Evolutionary conservation across 35 echinoderm and acorn worm genomes (phyloP).

Genomic region (Lytechinus pictus): DNA sequence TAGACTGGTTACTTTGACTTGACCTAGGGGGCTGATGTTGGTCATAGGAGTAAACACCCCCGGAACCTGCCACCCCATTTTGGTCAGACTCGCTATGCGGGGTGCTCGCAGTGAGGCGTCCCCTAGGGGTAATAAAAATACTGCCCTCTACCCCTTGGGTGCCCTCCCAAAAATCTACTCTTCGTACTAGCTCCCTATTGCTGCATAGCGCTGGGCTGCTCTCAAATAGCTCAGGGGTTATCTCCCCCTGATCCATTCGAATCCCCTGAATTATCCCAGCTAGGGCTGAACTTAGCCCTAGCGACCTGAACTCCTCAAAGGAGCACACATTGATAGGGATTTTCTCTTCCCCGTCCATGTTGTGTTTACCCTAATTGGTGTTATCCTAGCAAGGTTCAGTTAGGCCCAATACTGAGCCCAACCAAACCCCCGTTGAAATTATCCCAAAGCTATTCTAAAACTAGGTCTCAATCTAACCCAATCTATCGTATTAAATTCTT

Average conservation of each 20-base stretch:
- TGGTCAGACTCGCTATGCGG: neutral
- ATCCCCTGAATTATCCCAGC: neutral
- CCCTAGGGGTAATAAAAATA: neutral
- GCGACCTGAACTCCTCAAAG: neutral
- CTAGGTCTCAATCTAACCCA: no score
- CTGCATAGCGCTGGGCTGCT: neutral
- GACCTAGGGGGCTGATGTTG: neutral
- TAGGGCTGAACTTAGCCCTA: neutral
- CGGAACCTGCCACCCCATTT: no score
- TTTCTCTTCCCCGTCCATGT: neutral
- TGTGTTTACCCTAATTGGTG: no score
- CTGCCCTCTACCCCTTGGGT: neutral
- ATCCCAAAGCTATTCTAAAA: no score
- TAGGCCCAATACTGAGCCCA: no score
- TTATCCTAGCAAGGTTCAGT: no score
- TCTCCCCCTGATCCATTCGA: neutral
- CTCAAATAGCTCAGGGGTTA: neutral
- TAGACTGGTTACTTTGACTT: no score
- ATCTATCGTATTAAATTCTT: no score
- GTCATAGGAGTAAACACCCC: neutral
- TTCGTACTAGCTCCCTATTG: neutral
- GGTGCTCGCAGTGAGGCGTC: neutral
- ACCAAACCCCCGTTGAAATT: no score
- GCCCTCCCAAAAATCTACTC: neutral
- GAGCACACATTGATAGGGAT: neutral